These are phyloP conservation scores for Prosopocoilus inquinatus DNA, from an alignment of 2,888 invertebrate species.

Conservation along the genomic window DNA sequence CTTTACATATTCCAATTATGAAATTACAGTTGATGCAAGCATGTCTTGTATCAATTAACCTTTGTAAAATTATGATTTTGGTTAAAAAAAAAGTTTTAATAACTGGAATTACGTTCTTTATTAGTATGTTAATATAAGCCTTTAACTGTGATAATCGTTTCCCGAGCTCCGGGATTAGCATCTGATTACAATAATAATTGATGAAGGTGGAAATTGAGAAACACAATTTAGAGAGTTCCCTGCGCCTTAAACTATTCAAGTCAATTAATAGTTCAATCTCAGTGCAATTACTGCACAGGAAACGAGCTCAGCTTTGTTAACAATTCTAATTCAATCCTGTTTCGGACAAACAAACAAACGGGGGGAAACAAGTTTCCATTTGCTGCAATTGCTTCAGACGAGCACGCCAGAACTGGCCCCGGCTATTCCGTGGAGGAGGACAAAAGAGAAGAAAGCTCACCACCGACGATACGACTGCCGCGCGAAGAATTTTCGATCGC, in stretches of 20 bases:
- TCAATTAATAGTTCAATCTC: conserved; percentile 38
- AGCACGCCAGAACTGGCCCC: conserved; percentile 2
- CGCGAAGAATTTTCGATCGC: conserved; percentile 16
- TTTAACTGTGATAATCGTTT: too few species aligned
- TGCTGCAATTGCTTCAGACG: conserved; percentile 9
- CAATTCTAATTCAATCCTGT: conserved; percentile 24
- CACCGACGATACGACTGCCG: too few species aligned
- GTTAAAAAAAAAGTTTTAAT: too few species aligned
- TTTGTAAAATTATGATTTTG: too few species aligned
- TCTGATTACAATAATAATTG: conserved; percentile 37
- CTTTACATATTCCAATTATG: too few species aligned
- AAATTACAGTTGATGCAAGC: too few species aligned
- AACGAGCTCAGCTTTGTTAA: conserved; percentile 29
- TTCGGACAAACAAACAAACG: conserved; percentile 9
- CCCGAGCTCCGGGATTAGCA: conserved; percentile 21
- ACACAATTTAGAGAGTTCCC: conserved; percentile 23
- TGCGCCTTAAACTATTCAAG: conserved; percentile 31
- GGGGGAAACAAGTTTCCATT: conserved; percentile 10
- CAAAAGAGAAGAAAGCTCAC: conserved; percentile 5
- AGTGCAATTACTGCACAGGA: conserved; percentile 31
- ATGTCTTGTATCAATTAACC: too few species aligned
- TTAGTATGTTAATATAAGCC: too few species aligned
- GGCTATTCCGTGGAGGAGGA: neutral
- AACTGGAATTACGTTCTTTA: neutral
- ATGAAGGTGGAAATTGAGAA: conserved; percentile 25